Evolutionary conservation across 2,797 vertebrate species (phyloP).

Genomic region (Nyctibius grandis): DNA sequence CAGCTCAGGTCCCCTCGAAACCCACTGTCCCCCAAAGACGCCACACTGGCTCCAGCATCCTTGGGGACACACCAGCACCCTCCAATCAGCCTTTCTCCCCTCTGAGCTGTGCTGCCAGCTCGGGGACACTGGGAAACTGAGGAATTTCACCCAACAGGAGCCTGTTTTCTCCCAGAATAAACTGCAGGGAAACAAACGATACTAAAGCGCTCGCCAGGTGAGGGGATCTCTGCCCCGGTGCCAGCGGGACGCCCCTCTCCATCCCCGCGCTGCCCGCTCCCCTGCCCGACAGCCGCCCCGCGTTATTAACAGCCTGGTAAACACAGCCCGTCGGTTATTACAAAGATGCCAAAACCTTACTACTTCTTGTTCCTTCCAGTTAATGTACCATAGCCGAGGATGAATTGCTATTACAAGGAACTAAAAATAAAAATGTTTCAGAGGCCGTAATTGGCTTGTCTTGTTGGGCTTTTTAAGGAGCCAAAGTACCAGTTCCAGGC

Average conservation of each 20-base stretch:
- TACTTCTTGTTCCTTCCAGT: slow-evolving; percentile 70
- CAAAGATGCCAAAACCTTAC: slow-evolving; percentile 71
- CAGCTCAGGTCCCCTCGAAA: background rate
- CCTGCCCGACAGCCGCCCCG: background rate
- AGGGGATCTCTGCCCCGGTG: background rate
- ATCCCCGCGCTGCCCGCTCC: background rate
- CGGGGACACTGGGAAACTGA: background rate
- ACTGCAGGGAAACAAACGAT: background rate
- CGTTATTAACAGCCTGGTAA: slow-evolving; percentile 61
- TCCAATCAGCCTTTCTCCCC: background rate
- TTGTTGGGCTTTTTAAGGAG: slow-evolving; percentile 74
- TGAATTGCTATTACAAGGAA: slow-evolving; percentile 77
- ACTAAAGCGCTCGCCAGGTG: background rate
- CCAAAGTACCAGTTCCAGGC: slow-evolving; percentile 79
- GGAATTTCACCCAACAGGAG: background rate
- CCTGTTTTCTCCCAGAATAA: background rate
- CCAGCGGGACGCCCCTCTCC: background rate
- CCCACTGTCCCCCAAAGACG: background rate
- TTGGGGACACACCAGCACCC: background rate
- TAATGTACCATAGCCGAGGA: slow-evolving; percentile 76
- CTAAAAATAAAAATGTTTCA: slow-evolving; percentile 76
- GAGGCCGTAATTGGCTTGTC: slow-evolving; percentile 74
- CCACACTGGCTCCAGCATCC: background rate
- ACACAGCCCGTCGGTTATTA: slow-evolving; percentile 60
- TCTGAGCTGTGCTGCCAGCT: background rate